Base-by-base conservation (phyloP, 2,113 vertebrate genomes). In the Trachemys scripta region DNA sequence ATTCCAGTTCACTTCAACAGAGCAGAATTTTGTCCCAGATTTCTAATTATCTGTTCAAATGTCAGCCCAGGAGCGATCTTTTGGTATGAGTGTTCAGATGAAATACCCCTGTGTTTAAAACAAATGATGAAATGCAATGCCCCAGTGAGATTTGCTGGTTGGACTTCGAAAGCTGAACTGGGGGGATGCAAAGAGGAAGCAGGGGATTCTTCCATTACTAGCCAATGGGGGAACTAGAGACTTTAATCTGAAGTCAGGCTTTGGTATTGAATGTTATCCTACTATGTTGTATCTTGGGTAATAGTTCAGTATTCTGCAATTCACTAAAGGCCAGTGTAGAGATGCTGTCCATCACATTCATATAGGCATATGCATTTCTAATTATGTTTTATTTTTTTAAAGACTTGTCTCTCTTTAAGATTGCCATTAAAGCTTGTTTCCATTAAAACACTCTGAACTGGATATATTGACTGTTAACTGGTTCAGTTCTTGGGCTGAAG, bases 131-230 rank as follows among this genome's bases (percentile, higher is more conserved):
- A 92, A 42, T 86, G 29, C 20, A 38, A 85, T 89, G 85, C 94
- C 38, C 54, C n/a, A 92, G 56, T 4, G 72, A 90, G 81, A 78
- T 10, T 76, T 45, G 54, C 29, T 16, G 13, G 8, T 22, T 42
- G 82, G 65, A 94, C 72, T 94, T 94, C 78, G 92, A 93, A 96
- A 84, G 72, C 25, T 1, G 51, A 49, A 93, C 49, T 45, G 90
- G 47, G 45, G 38, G 80, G 27, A 5, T 4, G 92, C 50, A 27
- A 51, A 87, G 90, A 84, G 3, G 4, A 31, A 93, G 17, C 8
- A 82, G 65, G 78, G 80, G 81, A 84, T 62, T 27, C 10, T 84
- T 94, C 56, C 82, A 5, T 95, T 93, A 45, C 20, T 22, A 42
- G 22, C 6, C 10, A 9, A 45, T 16, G 10, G n/a, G 16, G n/a